Evolutionary conservation across 2,888 invertebrate genomes (phyloP).

Genomic region (Sphaeridia pumilis): DNA sequence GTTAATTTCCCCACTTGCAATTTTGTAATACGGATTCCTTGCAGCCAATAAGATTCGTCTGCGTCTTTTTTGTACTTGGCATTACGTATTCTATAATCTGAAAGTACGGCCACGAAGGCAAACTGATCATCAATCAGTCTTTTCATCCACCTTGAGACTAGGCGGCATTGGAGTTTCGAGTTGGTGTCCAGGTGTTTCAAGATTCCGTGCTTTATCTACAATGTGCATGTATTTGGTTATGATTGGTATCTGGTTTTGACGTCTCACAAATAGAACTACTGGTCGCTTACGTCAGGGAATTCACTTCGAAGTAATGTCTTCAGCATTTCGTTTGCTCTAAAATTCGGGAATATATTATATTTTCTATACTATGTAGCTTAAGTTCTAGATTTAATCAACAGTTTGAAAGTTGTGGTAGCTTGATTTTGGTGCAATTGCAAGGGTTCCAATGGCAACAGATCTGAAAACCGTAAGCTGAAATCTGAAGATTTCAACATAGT

Average conservation of each 20-base stretch:
- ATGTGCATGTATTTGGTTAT: not conserved
- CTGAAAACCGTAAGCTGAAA: no score
- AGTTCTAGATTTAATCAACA: no score
- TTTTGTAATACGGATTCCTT: not conserved
- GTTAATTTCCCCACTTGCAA: slow-evolving; percentile 6
- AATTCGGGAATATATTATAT: no score
- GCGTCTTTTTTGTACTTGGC: not conserved
- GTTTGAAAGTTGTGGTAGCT: no score
- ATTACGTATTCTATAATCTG: no score
- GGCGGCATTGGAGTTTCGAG: not conserved
- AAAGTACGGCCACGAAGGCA: no score
- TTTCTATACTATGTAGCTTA: no score
- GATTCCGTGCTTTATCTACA: slow-evolving; percentile 4
- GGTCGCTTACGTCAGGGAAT: not conserved
- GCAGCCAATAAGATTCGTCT: not conserved
- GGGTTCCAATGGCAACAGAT: no score
- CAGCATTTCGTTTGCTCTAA: not conserved
- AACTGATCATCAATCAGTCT: no score
- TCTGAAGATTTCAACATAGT: no score
- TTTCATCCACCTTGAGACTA: no score
- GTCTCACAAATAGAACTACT: not conserved
- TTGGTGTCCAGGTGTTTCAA: not conserved
- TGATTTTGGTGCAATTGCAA: no score
- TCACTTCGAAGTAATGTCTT: not conserved
- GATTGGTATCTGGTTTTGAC: not conserved